phyloP scores from a whole-genome alignment of 1,140 invertebrate species.

The Brachionus sp. region DNA sequence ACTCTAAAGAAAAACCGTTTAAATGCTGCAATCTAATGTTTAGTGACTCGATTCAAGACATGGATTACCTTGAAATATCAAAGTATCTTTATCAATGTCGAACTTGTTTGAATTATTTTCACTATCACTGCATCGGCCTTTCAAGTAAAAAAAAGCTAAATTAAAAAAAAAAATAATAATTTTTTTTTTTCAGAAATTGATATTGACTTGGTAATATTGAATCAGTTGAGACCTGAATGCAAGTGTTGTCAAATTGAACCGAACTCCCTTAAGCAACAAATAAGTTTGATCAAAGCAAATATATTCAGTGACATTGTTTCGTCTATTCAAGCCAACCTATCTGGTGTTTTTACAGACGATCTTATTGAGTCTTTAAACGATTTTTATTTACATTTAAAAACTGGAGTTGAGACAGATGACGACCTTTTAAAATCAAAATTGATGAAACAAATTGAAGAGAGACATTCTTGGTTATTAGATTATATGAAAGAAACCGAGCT shows the following conservation, averaged over 20 bases:
- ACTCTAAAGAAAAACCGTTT: neutral
- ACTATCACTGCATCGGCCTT: neutral
- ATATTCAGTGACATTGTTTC: neutral
- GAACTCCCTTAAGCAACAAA: neutral
- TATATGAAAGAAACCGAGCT: neutral
- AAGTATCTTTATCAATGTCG: neutral
- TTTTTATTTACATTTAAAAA: neutral
- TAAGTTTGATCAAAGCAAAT: neutral
- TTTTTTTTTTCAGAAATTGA: neutral
- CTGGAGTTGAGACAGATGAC: neutral
- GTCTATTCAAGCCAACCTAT: neutral
- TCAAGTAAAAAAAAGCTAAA: neutral
- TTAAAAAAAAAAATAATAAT: neutral
- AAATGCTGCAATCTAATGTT: constrained; percentile 17
- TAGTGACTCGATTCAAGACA: neutral
- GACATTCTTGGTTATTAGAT: neutral
- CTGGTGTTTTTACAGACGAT: neutral
- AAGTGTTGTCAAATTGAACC: neutral
- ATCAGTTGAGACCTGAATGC: neutral
- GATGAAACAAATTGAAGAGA: neutral
- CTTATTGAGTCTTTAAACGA: neutral
- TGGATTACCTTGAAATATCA: neutral
- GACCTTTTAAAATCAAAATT: neutral
- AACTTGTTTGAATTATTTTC: constrained; percentile 1
- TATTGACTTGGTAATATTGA: neutral